Evolutionary conservation across 2,113 vertebrate species (phyloP), one percentile per base, ranked within the genome.

Genomic region (Varanus salvator): DNA sequence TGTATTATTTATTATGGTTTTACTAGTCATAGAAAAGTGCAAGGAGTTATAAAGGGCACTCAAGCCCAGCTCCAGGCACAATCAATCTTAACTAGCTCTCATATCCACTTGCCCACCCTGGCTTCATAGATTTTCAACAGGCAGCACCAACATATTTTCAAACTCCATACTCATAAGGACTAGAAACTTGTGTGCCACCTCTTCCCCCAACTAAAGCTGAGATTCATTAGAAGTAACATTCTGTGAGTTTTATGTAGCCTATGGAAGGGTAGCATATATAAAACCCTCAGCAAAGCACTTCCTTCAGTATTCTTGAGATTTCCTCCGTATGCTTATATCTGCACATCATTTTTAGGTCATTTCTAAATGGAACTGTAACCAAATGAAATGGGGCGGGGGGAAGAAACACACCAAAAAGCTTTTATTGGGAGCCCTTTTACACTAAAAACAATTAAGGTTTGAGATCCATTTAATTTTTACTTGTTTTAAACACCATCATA

Each of bases 391-490:
- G 50, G 15, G 38, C 38, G 38, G 83, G 82, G 44, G 19, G 64
- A 38, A 34, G 74, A 92, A 80, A 84, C 23, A 88, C 3, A 87
- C 69, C 66, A 86, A 90, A 86, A 74, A 19, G 21, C n/a, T 93
- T 93, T 95, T 94, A 94, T 91, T 94, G 92, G 91, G 85, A 92
- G 68, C 80, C 87, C 91, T 92, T 95, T 96, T 82, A 84, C 93
- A 93, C 91, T 92, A 94, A 95, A 97, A 96, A 96, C 85, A 96
- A 96, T 94, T 95, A 94, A 90, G 77, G 88, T 95, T 94, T 96
- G 93, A 97, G 84, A 96, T 95, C 89, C 64, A 94, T 96, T 97
- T 96, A 95, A 96, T 97, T 97, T 96, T 96, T 95, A 94, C 94
- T 96, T 97, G 87, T 95, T 97, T 95, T 97, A 97, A 97, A 95